Base-by-base conservation (phyloP, 2,888 invertebrate genomes). In the Phortica okadai region DNA sequence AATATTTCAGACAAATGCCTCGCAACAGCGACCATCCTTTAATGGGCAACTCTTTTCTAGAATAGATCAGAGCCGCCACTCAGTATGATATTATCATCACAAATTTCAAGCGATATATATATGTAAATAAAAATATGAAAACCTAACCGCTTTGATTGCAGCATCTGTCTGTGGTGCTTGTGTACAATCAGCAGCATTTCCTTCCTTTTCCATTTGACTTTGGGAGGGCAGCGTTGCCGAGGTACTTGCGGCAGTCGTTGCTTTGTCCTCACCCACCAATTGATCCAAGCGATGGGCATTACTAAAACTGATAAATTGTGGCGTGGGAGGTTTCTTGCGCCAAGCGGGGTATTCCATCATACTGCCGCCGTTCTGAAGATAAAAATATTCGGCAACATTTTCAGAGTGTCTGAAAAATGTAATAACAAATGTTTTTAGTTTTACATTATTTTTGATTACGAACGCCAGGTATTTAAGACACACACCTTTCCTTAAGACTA, bases 301-400 rank as follows among this genome's bases (percentile, higher is more conserved):
- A 84, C 96, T 92, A 91, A 96, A 97, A 75, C 95, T 93, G 78
- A 95, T 90, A 89, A 96, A 95, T 90, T 95, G 95, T 78, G 95
- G 94, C 82, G 94, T 94, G 77, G 96, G 94, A 81, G 96, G 95
- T 85, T 95, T 93, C 91, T 96, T 97, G 84, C 95, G 95, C 96
- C 97, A 98, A 83, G 94, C 93, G 84, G 94, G 94, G 92, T 95
- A 96, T 91, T 98, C 98, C 94, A 97, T 95, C 93, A 97, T 94
- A 92, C 97, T 96, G 80, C 97, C 96, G 84, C 96, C 96, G 86
- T 94, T 94, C 92, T 97, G 96, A 86, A 98, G 94, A 92, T 96
- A 97, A 93, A 95, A 98, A 88, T 96, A 93, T 92, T 98, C 97
- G 85, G 96, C 94, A 85, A 95, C 94, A 92, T 95, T 94, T 90